Conservation (phyloP, 1,140 invertebrate genomes). For the Aphidius ervi region DNA sequence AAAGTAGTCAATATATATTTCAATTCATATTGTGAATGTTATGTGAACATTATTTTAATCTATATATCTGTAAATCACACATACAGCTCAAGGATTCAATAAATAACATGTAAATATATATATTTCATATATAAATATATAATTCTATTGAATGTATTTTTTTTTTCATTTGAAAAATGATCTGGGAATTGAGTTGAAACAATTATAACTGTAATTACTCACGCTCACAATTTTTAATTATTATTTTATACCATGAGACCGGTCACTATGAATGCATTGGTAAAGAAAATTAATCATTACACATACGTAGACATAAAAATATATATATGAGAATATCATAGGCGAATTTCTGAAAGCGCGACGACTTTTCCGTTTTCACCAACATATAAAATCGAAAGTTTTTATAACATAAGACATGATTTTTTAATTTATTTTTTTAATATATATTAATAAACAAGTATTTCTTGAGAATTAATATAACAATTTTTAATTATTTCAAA, state of each 20-base stretch:
- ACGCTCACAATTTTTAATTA: conserved; percentile 10
- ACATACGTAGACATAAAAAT: conserved; percentile 1
- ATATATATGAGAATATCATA: conserved; percentile 8
- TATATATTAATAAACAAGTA: too few species aligned
- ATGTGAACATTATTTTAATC: too few species aligned
- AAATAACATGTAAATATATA: too few species aligned
- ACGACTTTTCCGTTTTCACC: conserved; percentile 19
- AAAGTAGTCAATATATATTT: too few species aligned
- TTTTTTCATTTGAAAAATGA: too few species aligned
- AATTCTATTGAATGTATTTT: too few species aligned
- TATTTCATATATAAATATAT: too few species aligned
- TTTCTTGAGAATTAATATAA: too few species aligned
- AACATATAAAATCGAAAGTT: conserved; percentile 22
- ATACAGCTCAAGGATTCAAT: too few species aligned
- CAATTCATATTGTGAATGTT: too few species aligned
- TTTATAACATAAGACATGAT: conserved; percentile 20
- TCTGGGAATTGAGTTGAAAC: neutral
- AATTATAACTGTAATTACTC: conserved; percentile 16
- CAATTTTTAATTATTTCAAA: too few species aligned
- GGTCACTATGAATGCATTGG: neutral
- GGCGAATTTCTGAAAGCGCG: conserved; percentile 22
- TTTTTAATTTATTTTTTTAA: neutral
- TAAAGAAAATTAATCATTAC: conserved; percentile 8
- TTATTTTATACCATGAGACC: neutral
- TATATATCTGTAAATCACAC: too few species aligned